A percentile compares a stretch with the other conserved stretches of the same genome.
Evolutionary conservation across 2,113 vertebrate species (phyloP).

Genomic region (Cottus gobio): DNA sequence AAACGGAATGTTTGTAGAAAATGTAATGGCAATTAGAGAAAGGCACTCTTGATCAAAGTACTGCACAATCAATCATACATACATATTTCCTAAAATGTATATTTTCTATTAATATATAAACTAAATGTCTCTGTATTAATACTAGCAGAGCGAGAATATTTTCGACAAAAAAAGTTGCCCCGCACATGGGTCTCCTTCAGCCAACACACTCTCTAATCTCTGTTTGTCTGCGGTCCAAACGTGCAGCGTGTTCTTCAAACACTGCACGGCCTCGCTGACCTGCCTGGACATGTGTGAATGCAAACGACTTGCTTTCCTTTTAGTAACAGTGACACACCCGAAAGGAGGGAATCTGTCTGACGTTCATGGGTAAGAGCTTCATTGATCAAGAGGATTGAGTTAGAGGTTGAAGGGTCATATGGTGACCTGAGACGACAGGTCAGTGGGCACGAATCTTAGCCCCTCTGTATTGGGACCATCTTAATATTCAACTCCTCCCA

Average conservation of each 20-base stretch:
- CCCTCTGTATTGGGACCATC: slow-evolving; percentile 3
- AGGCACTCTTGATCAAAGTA: too few relatives aligned
- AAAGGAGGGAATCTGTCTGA: neutral
- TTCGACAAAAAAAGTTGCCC: neutral
- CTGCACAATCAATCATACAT: too few relatives aligned
- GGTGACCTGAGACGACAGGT: slow-evolving; percentile 18
- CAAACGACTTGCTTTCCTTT: neutral
- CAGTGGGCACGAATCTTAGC: too few relatives aligned
- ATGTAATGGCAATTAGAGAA: neutral
- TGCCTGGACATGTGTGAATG: slow-evolving; percentile 25
- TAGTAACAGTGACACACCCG: neutral
- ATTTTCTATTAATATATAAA: neutral
- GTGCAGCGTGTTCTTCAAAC: slow-evolving; percentile 59
- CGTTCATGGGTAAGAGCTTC: slow-evolving; percentile 18
- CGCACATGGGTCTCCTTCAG: slow-evolving; percentile 22
- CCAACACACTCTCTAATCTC: slow-evolving; percentile 45
- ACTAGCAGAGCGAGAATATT: neutral
- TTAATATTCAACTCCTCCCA: slow-evolving; percentile 52
- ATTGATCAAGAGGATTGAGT: slow-evolving; percentile 26
- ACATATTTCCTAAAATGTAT: neutral
- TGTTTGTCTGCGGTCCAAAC: slow-evolving; percentile 29
- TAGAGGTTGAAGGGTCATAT: slow-evolving; percentile 23
- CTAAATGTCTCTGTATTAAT: neutral
- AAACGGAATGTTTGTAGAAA: neutral
- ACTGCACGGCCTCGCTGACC: slow-evolving; percentile 28